Evolutionary conservation across 2,888 invertebrate genomes (phyloP).

Genomic region (Coenonympha glycerion): DNA sequence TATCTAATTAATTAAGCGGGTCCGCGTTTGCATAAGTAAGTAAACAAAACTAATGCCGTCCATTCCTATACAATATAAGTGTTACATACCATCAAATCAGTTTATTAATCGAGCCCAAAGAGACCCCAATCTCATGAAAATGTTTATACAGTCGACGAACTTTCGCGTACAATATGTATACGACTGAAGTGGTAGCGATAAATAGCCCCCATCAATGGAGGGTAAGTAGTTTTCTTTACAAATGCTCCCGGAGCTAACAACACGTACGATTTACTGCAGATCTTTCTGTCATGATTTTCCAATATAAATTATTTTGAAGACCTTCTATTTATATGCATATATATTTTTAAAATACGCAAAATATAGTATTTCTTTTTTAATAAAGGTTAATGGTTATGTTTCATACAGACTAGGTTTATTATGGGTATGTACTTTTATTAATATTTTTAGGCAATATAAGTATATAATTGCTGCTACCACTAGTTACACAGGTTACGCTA

Average conservation of each 20-base stretch:
- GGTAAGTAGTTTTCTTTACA: constrained; percentile 36
- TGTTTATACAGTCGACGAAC: constrained; percentile 17
- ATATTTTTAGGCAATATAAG: too few species aligned
- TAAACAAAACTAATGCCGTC: background rate
- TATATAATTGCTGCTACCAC: too few species aligned
- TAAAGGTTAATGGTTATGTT: too few species aligned
- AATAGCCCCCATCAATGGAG: constrained; percentile 38
- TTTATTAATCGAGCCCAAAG: constrained; percentile 18
- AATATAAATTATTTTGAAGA: too few species aligned
- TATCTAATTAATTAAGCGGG: too few species aligned
- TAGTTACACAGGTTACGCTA: too few species aligned
- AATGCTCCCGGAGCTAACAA: constrained; percentile 33
- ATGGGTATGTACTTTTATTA: too few species aligned
- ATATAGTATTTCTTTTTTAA: too few species aligned
- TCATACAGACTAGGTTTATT: too few species aligned
- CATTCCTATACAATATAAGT: constrained; percentile 3
- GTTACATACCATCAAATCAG: constrained; percentile 17
- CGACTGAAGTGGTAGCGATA: constrained; percentile 31
- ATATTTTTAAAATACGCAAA: too few species aligned
- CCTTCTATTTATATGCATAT: too few species aligned
- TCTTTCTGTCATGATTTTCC: constrained; percentile 33
- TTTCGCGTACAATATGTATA: constrained; percentile 23
- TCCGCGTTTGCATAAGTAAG: background rate
- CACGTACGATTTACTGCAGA: constrained; percentile 38
- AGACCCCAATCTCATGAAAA: constrained; percentile 22